Percentiles rank a stretch among this genome's conserved stretches.
Evolutionary conservation across 2,797 vertebrate genomes (phyloP).

Genomic region (Xiphophorus birchmanni): DNA sequence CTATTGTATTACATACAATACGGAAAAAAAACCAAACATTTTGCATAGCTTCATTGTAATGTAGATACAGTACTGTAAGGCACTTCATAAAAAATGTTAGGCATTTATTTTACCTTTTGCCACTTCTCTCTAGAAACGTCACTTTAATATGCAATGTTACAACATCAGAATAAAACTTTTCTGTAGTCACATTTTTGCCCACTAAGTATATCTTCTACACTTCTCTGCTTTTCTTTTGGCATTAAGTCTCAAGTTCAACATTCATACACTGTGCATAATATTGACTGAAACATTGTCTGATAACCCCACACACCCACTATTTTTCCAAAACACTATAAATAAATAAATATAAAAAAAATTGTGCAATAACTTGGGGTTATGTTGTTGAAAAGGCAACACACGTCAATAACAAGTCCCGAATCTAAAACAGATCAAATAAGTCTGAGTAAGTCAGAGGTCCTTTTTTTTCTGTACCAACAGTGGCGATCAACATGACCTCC

Average conservation of each 20-base stretch:
- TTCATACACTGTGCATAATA: conserved; percentile 84
- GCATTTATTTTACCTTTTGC: conserved; percentile 82
- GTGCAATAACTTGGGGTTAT: conserved; percentile 82
- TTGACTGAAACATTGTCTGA: conserved; percentile 70
- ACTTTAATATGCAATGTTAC: conserved; percentile 71
- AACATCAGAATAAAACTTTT: conserved; percentile 59
- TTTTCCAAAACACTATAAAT: conserved; percentile 68
- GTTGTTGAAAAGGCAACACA: conserved; percentile 81
- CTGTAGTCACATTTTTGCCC: conserved; percentile 61
- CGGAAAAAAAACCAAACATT: conserved; percentile 74
- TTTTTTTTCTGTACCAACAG: conserved; percentile 52
- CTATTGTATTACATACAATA: conserved; percentile 86
- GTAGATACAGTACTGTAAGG: conserved; percentile 90
- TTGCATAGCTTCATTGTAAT: conserved; percentile 99
- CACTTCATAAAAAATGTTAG: conserved; percentile 89
- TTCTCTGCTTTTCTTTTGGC: conserved; percentile 76
- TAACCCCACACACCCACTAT: conserved; percentile 76
- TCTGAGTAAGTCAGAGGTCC: conserved; percentile 51
- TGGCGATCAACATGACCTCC: conserved; percentile 39
- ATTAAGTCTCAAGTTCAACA: conserved; percentile 80
- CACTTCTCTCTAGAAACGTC: conserved; percentile 65
- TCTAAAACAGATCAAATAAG: conserved; percentile 54
- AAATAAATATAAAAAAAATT: conserved; percentile 46
- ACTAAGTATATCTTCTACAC: conserved; percentile 62
- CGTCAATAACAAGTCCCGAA: conserved; percentile 69